phyloP scores from a whole-genome alignment of 1,140 invertebrate genomes.

The Achroia grisella region DNA sequence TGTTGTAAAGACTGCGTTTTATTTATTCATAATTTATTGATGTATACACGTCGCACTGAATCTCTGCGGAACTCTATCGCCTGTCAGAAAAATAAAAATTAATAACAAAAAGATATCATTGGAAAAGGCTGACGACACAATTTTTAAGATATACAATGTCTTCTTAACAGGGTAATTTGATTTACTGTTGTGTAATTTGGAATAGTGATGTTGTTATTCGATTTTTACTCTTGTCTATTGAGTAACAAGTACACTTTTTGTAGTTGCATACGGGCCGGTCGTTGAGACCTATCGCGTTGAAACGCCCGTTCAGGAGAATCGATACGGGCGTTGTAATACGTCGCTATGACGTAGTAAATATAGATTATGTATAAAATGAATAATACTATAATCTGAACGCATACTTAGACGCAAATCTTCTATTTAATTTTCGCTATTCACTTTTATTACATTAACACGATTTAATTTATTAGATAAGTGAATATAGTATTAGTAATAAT shows the following conservation, averaged over 20 bases:
- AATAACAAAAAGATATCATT: constrained; percentile 64
- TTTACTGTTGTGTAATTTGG: constrained; percentile 66
- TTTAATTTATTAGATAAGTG: constrained; percentile 42
- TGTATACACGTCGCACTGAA: not conserved
- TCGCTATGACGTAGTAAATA: not conserved
- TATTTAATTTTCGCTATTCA: not conserved
- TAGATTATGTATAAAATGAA: not conserved
- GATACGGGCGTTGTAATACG: no score
- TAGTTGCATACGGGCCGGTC: constrained; percentile 1
- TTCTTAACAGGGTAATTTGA: constrained; percentile 68
- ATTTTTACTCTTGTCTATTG: constrained; percentile 48
- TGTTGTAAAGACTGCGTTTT: constrained; percentile 4
- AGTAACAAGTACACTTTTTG: constrained; percentile 18
- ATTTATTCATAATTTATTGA: constrained; percentile 1
- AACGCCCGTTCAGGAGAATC: no score
- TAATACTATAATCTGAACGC: not conserved
- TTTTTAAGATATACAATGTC: constrained; percentile 72
- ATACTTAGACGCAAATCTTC: no score
- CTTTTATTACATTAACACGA: constrained; percentile 17
- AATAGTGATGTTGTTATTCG: constrained; percentile 58
- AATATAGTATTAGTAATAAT: constrained; percentile 32
- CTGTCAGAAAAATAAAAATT: constrained; percentile 42
- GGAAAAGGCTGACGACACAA: constrained; percentile 69
- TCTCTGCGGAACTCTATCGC: constrained; percentile 14
- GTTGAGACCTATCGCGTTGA: not conserved